Percentiles rank a stretch among this genome's conserved stretches.
Conservation (phyloP, 2,797 vertebrate genomes). For the Clarias fuscus region DNA sequence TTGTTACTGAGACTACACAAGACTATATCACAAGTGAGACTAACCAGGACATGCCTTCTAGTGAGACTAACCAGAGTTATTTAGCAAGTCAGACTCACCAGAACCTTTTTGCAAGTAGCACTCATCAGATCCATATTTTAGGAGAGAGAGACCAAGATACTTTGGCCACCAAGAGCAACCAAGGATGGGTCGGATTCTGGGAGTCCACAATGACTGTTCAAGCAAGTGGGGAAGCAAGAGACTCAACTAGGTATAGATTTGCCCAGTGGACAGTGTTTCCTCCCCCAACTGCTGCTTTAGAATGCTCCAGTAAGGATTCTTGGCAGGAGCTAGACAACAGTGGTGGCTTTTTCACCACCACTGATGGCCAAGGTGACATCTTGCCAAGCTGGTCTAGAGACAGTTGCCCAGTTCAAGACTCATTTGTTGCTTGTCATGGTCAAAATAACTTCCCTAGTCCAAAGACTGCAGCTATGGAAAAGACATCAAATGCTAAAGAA, state of each 20-base stretch:
- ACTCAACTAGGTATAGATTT: constrained; percentile 65
- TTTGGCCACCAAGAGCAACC: constrained; percentile 61
- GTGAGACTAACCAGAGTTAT: not conserved
- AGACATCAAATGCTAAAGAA: constrained; percentile 79
- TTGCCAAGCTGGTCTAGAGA: constrained; percentile 59
- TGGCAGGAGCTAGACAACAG: constrained; percentile 70
- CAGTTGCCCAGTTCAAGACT: constrained; percentile 52
- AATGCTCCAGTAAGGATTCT: constrained; percentile 53
- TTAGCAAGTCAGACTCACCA: not conserved
- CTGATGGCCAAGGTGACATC: constrained; percentile 63
- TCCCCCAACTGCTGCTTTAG: constrained; percentile 59
- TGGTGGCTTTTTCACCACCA: constrained; percentile 56
- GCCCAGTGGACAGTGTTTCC: constrained; percentile 69
- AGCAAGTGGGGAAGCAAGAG: constrained; percentile 54
- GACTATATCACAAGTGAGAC: constrained; percentile 50
- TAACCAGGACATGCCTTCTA: constrained; percentile 49
- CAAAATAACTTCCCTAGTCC: constrained; percentile 62
- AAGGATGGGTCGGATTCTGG: constrained; percentile 67
- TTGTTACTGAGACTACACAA: not conserved
- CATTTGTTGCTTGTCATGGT: constrained; percentile 54
- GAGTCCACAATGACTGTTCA: constrained; percentile 61
- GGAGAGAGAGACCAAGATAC: constrained; percentile 37
- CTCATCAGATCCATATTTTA: not conserved
- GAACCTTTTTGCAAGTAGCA: not conserved
- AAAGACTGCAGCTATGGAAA: constrained; percentile 67